Evolutionary conservation across 1,140 invertebrate species (phyloP), one percentile per base, ranked within the genome.

Genomic region (Gryllus bimaculatus): DNA sequence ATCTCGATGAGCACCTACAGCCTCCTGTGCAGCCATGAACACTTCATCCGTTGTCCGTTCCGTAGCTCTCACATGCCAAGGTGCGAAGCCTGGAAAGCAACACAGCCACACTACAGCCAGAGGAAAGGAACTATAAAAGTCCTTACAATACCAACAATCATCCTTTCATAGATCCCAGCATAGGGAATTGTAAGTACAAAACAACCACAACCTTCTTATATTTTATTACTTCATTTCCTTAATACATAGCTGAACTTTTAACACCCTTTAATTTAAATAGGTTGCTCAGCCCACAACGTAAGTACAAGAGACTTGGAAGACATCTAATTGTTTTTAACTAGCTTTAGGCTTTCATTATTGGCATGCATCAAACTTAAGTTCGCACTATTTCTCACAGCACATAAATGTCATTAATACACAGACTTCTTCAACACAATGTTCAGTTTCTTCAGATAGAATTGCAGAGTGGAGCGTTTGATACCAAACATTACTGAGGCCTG

Each of bases 11-110:
- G 91, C 90, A 85, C 89, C 89, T 80, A 87, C 88, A 83, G 90
- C 90, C 85, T 93, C 91, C 87, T 92, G 91, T 83, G 90, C 89
- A 84, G 89, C 89, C 83, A 92, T 87, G 85, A 92, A 91, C 83
- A 92, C 90, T 86, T 92, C 91, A 81, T 93, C 91, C 10, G 54
- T 66, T 18, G 54, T 66, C 84, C 85, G 85, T 21, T 84, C 79
- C 88, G 90, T 88, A 83, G 90, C 89, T 79, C 90, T 90, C 83
- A 91, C 88, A 85, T 92, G 91, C 91, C 91, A 92, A 83, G 86
- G 85, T 83, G 86, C 86, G 85, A 89, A 90, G 84, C 89, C 89
- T 90, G 74, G 39, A 79, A 48, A 7, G 13, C 47, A 47, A 75
- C 47, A 80, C 79, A 84, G 82, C 79, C 47, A 8, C 8, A n/a